Conservation (phyloP, 92 coral and sea anemone species). For the Anthopleura xanthogrammica region DNA sequence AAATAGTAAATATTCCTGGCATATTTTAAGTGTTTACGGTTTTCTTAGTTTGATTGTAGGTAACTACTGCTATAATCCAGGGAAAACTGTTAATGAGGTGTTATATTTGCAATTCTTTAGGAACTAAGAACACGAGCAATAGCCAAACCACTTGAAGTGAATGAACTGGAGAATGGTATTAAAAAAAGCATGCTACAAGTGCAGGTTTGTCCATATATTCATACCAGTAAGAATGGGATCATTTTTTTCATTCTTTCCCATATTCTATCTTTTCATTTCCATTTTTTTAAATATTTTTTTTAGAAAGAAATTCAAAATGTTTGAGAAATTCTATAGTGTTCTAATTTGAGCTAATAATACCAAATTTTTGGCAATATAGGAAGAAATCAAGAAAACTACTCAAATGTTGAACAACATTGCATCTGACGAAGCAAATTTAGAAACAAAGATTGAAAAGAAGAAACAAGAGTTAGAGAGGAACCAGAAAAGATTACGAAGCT, state of each 20-base stretch:
- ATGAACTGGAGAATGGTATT: constrained; percentile 95
- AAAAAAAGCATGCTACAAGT: constrained; percentile 79
- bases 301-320: no score
- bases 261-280: no score
- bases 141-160: constrained; percentile 93
- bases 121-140: constrained; percentile 90
- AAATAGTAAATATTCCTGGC: no score
- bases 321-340: no score
- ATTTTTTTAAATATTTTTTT: no score
- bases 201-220: constrained; percentile 50
- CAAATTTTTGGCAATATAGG: constrained; percentile 37
- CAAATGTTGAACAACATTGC: constrained; percentile 99
- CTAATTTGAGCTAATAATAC: no score
- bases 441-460: constrained; percentile 95
- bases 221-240: no score
- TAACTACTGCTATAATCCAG: no score
- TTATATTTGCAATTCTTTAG: constrained; percentile 25
- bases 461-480: constrained; percentile 94
- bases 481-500: constrained; percentile 84
- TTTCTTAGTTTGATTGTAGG: no score
- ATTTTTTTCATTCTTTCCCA: no score
- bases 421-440: constrained; percentile 97
- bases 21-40: no score
- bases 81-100: background rate
- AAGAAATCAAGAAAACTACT: constrained; percentile 88